Conservation (phyloP, 1,140 invertebrate genomes). For the Mylabris phalerata region DNA sequence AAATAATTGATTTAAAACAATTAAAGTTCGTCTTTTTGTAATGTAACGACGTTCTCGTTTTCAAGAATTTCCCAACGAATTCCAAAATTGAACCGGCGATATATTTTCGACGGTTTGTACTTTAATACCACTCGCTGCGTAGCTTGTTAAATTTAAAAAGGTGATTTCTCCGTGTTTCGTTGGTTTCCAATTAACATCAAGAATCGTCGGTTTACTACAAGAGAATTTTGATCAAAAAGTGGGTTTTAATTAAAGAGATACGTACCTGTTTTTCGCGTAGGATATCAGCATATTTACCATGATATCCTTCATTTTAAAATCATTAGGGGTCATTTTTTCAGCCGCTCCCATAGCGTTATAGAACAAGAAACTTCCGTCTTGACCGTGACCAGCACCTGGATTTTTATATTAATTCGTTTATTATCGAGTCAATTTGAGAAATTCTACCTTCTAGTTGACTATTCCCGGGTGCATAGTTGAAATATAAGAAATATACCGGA, state of each 20-base stretch:
- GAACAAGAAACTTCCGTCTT: not conserved
- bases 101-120: too few species aligned
- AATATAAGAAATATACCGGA: constrained; percentile 53
- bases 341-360: not conserved
- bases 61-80: too few species aligned
- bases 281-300: constrained; percentile 3
- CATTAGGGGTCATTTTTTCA: not conserved
- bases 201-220: constrained; percentile 7
- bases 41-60: too few species aligned
- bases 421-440: not conserved
- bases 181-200: not conserved
- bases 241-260: too few species aligned
- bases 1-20: too few species aligned
- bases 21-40: too few species aligned
- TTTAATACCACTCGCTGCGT: too few species aligned
- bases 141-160: not conserved
- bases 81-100: too few species aligned
- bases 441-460: too few species aligned
- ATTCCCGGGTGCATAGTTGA: constrained; percentile 38
- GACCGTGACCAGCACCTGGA: constrained; percentile 4
- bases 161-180: not conserved
- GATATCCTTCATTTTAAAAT: constrained; percentile 3
- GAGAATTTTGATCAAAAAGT: too few species aligned
- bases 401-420: not conserved
- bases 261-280: constrained; percentile 10